Conservation (phyloP, 1,140 invertebrate genomes). For the Lordiphosa clarofinis region DNA sequence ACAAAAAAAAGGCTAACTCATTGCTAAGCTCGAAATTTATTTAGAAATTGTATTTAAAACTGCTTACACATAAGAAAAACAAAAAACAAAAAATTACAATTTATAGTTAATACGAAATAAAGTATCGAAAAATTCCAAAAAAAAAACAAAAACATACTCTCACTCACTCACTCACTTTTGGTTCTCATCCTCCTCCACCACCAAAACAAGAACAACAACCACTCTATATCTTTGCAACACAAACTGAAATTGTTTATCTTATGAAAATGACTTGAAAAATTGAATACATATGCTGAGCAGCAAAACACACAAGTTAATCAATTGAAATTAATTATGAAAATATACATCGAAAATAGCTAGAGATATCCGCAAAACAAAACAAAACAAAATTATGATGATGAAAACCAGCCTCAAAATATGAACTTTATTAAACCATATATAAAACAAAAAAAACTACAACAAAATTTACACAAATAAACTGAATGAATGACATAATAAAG, state of each 20-base stretch:
- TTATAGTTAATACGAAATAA: conserved; percentile 73
- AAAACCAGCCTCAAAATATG: conserved; percentile 18
- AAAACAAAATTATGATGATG: conserved; percentile 17
- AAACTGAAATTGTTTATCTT: conserved; percentile 45
- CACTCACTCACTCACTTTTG: background rate
- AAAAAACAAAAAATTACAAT: conserved; percentile 27
- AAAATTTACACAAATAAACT: conserved; percentile 67
- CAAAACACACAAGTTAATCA: conserved; percentile 12
- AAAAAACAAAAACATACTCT: conserved; percentile 31
- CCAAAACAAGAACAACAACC: conserved; percentile 3
- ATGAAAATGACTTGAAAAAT: conserved; percentile 47
- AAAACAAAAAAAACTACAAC: conserved; percentile 23
- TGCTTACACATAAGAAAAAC: conserved; percentile 53
- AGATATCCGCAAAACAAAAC: conserved; percentile 27
- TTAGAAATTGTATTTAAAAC: conserved; percentile 67
- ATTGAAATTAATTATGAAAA: conserved; percentile 12
- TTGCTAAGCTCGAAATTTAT: conserved; percentile 70
- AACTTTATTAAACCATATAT: conserved; percentile 34
- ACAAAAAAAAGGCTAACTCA: conserved; percentile 59
- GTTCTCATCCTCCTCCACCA: background rate
- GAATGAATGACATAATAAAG: conserved; percentile 38
- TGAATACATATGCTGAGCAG: conserved; percentile 34
- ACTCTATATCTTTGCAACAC: conserved; percentile 26
- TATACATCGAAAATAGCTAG: conserved; percentile 48
- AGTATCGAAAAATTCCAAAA: conserved; percentile 56